These are phyloP conservation scores for Moxostoma hubbsi DNA, from an alignment of 2,797 vertebrate species.

Conservation along the genomic window DNA sequence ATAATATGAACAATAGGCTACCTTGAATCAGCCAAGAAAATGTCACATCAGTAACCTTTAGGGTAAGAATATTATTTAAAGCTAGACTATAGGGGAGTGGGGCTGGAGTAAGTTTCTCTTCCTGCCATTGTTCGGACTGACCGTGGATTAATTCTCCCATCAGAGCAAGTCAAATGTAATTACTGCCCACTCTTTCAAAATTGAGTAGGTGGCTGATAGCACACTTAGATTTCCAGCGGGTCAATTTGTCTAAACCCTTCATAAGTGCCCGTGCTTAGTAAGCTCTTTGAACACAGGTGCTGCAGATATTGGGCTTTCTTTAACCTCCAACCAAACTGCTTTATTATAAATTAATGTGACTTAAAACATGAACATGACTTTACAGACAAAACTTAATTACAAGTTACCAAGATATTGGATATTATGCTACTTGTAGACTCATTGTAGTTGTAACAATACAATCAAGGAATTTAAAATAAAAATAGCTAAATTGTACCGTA, in stretches of 20 bases:
- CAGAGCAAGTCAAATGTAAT: constrained; percentile 70
- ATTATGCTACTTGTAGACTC: not conserved
- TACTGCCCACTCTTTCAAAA: constrained; percentile 69
- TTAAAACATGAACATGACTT: not conserved
- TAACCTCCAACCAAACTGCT: constrained; percentile 21
- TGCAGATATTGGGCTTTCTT: constrained; percentile 47
- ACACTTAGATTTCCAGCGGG: constrained; percentile 66
- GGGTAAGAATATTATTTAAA: constrained; percentile 31
- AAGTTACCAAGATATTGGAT: not conserved
- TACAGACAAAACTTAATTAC: too few species aligned
- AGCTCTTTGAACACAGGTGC: constrained; percentile 64
- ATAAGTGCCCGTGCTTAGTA: constrained; percentile 60
- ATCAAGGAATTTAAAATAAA: too few species aligned
- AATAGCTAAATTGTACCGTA: not conserved
- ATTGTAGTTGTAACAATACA: not conserved
- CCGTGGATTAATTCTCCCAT: constrained; percentile 67
- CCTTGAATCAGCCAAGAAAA: constrained; percentile 32
- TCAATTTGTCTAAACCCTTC: constrained; percentile 70
- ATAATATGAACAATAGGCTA: constrained; percentile 18
- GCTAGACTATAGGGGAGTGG: not conserved
- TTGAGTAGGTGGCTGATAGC: constrained; percentile 69
- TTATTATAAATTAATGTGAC: not conserved
- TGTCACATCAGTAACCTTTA: constrained; percentile 16
- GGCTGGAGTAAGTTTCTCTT: constrained; percentile 48
- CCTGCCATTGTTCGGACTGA: constrained; percentile 62